phyloP scores from a whole-genome alignment of 2,888 invertebrate genomes.

The Odontomyia ornata region DNA sequence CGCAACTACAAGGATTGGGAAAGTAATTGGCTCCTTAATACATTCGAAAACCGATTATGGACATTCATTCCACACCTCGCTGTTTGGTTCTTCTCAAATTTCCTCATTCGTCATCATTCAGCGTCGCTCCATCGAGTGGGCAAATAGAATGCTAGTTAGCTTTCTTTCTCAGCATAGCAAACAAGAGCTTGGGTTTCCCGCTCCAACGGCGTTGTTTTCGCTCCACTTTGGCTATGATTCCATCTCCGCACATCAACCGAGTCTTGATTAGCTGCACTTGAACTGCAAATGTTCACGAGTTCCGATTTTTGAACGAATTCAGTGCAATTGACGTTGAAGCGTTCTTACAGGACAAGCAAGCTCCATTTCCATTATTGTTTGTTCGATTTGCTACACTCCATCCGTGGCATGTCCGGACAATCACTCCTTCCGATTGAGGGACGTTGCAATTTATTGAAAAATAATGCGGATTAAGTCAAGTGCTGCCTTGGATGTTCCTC shows the following conservation, averaged over 20 bases:
- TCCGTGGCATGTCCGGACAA: too few relatives aligned
- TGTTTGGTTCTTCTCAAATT: slow-evolving; percentile 20
- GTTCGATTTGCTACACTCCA: too few relatives aligned
- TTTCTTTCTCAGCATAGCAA: neutral
- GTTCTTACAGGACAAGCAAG: too few relatives aligned
- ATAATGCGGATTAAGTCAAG: neutral
- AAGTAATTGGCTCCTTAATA: neutral
- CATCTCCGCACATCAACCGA: neutral
- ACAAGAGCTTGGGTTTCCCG: too few relatives aligned
- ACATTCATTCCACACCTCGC: slow-evolving; percentile 14
- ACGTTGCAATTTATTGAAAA: neutral
- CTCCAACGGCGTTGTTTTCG: too few relatives aligned
- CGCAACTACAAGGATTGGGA: neutral
- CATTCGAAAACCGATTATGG: neutral
- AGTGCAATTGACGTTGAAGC: too few relatives aligned
- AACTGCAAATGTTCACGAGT: neutral
- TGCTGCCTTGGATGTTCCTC: too few relatives aligned
- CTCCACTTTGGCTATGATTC: neutral
- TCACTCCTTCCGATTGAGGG: too few relatives aligned
- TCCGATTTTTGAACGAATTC: too few relatives aligned
- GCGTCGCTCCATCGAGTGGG: neutral
- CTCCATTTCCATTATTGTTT: too few relatives aligned
- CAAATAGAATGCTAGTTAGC: neutral
- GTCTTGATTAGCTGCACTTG: neutral
- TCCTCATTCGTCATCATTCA: neutral